A percentile compares a stretch with the other conserved stretches of the same genome.
Evolutionary conservation across 2,797 vertebrate species (phyloP).

Genomic region (Trematomus bernacchii): DNA sequence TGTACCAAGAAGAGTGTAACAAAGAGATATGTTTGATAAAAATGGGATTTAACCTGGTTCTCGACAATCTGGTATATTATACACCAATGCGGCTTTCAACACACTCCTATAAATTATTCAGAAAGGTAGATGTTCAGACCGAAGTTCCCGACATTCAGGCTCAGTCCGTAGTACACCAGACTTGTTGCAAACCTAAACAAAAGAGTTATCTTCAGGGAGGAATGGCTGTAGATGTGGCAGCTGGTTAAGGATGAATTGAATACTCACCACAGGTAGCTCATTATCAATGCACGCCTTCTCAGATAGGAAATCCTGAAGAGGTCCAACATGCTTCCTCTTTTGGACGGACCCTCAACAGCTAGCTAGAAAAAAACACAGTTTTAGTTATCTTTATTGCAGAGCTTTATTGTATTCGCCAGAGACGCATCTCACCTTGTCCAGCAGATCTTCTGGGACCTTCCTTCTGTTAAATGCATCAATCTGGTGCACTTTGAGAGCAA

Average conservation of each 20-base stretch:
- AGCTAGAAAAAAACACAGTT: slow-evolving; percentile 69
- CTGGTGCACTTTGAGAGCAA: no score
- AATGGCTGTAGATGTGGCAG: background rate
- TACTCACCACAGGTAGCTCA: slow-evolving; percentile 88
- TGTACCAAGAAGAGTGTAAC: no score
- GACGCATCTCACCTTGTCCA: slow-evolving; percentile 83
- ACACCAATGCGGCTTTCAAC: background rate
- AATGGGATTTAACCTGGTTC: no score
- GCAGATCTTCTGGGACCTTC: slow-evolving; percentile 79
- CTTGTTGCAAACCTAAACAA: slow-evolving; percentile 90
- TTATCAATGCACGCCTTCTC: slow-evolving; percentile 84
- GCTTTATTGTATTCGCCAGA: background rate
- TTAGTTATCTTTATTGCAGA: background rate
- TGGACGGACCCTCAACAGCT: slow-evolving; percentile 63
- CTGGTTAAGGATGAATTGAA: background rate
- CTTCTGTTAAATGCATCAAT: no score
- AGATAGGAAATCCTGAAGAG: slow-evolving; percentile 86
- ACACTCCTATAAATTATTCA: background rate
- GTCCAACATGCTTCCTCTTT: slow-evolving; percentile 83
- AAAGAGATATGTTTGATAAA: no score
- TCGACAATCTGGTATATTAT: no score
- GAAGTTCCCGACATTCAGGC: slow-evolving; percentile 91
- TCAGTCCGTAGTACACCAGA: slow-evolving; percentile 90
- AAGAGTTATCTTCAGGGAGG: slow-evolving; percentile 17
- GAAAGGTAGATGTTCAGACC: slow-evolving; percentile 92